Percentiles rank a stretch among this genome's conserved stretches.
These are phyloP conservation scores for Acyrthosiphon pisum DNA, from an alignment of 1,140 invertebrate species.

Conservation along the genomic window DNA sequence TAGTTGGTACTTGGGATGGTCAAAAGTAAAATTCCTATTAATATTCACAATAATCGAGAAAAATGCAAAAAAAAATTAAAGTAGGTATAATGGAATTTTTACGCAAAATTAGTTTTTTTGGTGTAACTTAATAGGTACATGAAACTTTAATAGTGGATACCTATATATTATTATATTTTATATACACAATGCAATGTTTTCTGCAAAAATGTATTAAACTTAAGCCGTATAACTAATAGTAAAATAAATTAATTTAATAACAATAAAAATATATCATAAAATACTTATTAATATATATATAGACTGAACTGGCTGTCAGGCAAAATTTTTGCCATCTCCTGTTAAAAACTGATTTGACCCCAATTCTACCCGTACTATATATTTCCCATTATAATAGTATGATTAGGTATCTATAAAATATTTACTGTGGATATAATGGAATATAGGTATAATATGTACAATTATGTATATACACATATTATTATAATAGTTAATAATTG, in stretches of 20 bases:
- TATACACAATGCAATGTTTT: background rate
- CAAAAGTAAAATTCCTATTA: too few species aligned
- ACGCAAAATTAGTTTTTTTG: too few species aligned
- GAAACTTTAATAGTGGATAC: too few species aligned
- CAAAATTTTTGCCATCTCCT: too few species aligned
- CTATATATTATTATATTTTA: too few species aligned
- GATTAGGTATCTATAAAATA: too few species aligned
- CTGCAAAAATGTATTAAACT: background rate
- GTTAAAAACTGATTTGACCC: too few species aligned
- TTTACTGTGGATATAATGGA: background rate
- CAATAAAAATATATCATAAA: background rate
- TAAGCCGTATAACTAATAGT: background rate
- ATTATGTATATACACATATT: background rate
- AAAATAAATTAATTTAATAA: background rate
- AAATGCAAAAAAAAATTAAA: too few species aligned
- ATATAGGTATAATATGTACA: background rate
- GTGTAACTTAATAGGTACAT: too few species aligned
- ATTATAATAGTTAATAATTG: background rate
- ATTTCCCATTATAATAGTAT: background rate
- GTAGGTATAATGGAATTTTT: too few species aligned
- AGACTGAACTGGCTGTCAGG: background rate
- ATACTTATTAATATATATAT: background rate
- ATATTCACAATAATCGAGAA: too few species aligned
- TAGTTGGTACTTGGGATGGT: too few species aligned
- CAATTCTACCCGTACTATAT: background rate